Evolutionary conservation across 2,888 invertebrate species (phyloP), one percentile per base, ranked within the genome.

Genomic region (Erynnis tages): DNA sequence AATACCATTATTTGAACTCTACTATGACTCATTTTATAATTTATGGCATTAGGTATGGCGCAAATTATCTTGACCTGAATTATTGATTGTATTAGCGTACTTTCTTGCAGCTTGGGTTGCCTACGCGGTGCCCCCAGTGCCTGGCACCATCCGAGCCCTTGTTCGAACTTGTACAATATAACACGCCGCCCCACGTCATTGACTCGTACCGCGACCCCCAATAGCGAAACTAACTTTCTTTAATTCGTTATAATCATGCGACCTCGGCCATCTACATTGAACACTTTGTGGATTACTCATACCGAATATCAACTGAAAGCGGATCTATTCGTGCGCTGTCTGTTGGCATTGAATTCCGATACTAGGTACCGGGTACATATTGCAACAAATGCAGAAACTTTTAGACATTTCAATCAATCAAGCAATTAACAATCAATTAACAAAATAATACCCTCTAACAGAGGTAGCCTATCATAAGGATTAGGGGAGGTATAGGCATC

Each of bases 231-330:
- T 16, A 79, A 76, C 76, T 77, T 73, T 73, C 66, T 71, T 76
- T 85, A 82, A 85, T 85, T 78, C 79, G 66, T 79, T 79, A 32
- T 76, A 82, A 84, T 83, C 87, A 84, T 82, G 84, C 85, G 72
- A 85, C 69, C 78, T 73, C 73, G 61, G 69, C 73, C 71, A 75
- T 71, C 69, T 71, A 71, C 84, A 85, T 85, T 84, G 84, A 76
- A 79, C 68, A 71, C 67, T 69, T 71, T 69, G 63, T 61, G 65
- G 61, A 61, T 64, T 67, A 30, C 17, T 41, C 40, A 25, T 49
- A 41, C 32, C 16, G 16, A 32, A 45, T 45, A 34, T 34, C 45
- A 45, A 34, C 16, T 43, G n/a, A n/a, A n/a, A n/a, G n/a, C n/a
- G n/a, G n/a, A n/a, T n/a, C n/a, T n/a, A n/a, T n/a, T n/a, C n/a